Base-by-base conservation (phyloP, 2,888 invertebrate species). In the Matsumyia berberina region DNA sequence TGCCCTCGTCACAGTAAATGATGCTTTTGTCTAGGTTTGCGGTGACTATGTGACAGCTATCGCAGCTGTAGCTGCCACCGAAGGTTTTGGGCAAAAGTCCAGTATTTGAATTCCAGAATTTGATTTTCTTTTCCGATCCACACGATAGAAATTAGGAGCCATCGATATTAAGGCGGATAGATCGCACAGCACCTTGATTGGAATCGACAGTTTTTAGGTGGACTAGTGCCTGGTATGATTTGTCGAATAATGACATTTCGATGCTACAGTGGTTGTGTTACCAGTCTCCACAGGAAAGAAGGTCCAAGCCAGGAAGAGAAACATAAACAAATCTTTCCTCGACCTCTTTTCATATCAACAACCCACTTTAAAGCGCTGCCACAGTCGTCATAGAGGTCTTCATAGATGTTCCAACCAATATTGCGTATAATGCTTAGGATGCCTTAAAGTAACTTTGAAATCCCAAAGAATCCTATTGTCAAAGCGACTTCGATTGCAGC, bases 131-230 rank as follows among this genome's bases (percentile, higher is more conserved):
- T 90, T 99, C 99, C 1, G 98, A 96, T 1, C 99, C 99, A 91
- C 98, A 98, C 0, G 98, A 98, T 57, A 99, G 90, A 89, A 98
- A 97, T 90, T 99, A 99, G 11, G 96, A 94, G 2, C 99, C 99
- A 92, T 99, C 99, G 49, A 97, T 96, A 92, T 99, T 99, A 90
- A 97, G 99, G 82, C 98, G 93, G 0, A 99, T 97, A 0, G 98
- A 96, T 87, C 99, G 93, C 0, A 99, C 95, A 0, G 97, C 97
- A 87, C 98, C 98, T 92, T 99, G 99, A 88, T 97, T 96, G 90
- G 99, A 99, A 88, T 96, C 95, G 80, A 97, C 94, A 44, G 94
- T 94, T 57, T 93, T 93, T 86, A 87, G 81, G 24, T 80, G 69
- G 12, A 66, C 4, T 1, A 80, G 51, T 17, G 49, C 31, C 24